A percentile compares a stretch with the other conserved stretches of the same genome.
phyloP scores from a whole-genome alignment of 2,113 vertebrate genomes.

The Axis porcinus region DNA sequence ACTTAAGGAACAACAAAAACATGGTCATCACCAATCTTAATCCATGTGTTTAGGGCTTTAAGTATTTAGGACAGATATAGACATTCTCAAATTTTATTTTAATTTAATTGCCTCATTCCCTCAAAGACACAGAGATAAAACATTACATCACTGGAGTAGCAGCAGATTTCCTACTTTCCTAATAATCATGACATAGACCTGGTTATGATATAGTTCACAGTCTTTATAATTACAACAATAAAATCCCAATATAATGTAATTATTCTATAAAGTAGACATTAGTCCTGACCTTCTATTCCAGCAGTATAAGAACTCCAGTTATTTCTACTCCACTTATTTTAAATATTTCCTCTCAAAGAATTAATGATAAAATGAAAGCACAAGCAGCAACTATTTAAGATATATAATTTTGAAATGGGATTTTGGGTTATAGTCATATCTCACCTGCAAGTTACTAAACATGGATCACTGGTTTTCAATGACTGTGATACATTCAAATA shows the following conservation, averaged over 20 bases:
- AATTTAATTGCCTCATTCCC: neutral
- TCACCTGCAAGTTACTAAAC: neutral
- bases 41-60: neutral
- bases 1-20: neutral
- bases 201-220: neutral
- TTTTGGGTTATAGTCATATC: neutral
- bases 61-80: neutral
- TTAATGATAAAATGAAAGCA: neutral
- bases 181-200: neutral
- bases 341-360: conserved; percentile 18
- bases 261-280: neutral
- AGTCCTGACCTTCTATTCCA: neutral
- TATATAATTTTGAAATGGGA: neutral
- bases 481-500: neutral
- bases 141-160: neutral
- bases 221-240: neutral
- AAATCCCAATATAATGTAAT: neutral
- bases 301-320: neutral
- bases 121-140: neutral
- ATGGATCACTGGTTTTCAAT: neutral
- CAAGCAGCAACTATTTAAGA: neutral
- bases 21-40: neutral
- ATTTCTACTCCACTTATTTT: neutral
- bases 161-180: neutral
- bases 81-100: neutral